These are phyloP conservation scores for Macrophya alboannulata DNA, from an alignment of 2,888 invertebrate genomes.

Conservation along the genomic window DNA sequence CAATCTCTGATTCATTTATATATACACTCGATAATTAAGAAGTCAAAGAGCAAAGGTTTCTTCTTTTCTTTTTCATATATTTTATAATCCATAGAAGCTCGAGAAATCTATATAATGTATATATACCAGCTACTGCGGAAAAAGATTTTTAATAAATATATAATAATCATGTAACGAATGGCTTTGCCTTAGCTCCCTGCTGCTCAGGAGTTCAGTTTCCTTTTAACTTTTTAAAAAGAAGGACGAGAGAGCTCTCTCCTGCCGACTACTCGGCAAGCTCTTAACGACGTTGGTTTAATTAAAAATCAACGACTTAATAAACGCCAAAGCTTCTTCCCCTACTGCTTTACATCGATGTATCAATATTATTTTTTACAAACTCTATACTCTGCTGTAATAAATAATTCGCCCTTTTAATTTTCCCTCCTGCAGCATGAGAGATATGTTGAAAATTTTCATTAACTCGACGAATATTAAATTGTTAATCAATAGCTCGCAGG, in stretches of 20 bases:
- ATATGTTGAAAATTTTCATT: slow-evolving; percentile 16
- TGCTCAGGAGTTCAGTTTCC: slow-evolving; percentile 29
- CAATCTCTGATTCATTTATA: slow-evolving; percentile 16
- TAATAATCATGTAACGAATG: slow-evolving; percentile 33
- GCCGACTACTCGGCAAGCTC: slow-evolving; percentile 29
- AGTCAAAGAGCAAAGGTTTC: background rate
- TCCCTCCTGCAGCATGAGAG: background rate
- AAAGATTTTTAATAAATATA: slow-evolving; percentile 31
- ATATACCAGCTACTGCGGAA: background rate
- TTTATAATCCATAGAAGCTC: slow-evolving; percentile 4
- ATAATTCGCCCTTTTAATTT: slow-evolving; percentile 6
- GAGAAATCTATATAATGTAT: background rate
- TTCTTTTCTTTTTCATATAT: background rate
- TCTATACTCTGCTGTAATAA: background rate
- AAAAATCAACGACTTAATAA: slow-evolving; percentile 54
- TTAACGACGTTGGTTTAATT: slow-evolving; percentile 41
- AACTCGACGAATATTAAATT: background rate
- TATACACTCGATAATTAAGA: background rate
- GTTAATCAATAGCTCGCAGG: background rate
- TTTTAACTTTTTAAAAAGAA: slow-evolving; percentile 42
- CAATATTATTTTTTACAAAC: slow-evolving; percentile 25
- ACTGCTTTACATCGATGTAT: slow-evolving; percentile 34
- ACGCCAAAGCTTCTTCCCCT: background rate
- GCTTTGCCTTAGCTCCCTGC: slow-evolving; percentile 4
- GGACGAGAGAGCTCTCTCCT: slow-evolving; percentile 23